Conservation (phyloP, 2,113 vertebrate species). For the Callithrix jacchus region DNA sequence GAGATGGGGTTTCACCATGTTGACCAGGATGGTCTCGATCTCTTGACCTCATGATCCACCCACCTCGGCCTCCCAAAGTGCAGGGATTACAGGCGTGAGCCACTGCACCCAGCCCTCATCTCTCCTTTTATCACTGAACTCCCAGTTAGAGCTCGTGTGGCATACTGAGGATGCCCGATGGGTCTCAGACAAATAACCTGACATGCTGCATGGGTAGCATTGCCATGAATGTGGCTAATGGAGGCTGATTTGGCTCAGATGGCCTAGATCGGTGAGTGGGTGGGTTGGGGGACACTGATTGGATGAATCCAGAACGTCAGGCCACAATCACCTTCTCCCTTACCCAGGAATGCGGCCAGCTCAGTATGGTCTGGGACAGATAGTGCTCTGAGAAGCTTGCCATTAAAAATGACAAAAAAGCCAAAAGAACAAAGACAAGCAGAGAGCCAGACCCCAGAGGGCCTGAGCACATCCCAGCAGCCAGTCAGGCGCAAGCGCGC, state of each 20-base stretch:
- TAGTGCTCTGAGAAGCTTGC: neutral
- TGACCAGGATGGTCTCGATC: too few species aligned
- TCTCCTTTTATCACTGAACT: neutral
- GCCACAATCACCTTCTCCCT: neutral
- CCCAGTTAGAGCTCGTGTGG: too few species aligned
- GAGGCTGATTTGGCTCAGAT: neutral
- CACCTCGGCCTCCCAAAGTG: too few species aligned
- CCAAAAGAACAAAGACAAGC: neutral
- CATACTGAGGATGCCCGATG: accelerated
- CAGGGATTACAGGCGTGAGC: too few species aligned
- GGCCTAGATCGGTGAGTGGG: neutral
- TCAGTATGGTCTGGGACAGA: neutral
- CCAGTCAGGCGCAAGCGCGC: neutral
- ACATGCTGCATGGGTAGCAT: accelerated
- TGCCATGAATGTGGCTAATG: accelerated
- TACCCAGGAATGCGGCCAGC: neutral
- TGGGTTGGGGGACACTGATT: neutral
- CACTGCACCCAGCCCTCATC: too few species aligned
- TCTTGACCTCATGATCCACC: too few species aligned
- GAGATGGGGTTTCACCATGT: too few species aligned
- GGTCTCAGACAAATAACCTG: too few species aligned
- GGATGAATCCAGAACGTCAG: neutral
- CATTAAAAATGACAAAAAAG: neutral
- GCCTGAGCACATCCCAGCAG: too few species aligned
- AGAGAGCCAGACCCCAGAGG: neutral